These are phyloP conservation scores for Aphelenchoides fujianensis DNA, from an alignment of 1,140 invertebrate species.

Conservation along the genomic window DNA sequence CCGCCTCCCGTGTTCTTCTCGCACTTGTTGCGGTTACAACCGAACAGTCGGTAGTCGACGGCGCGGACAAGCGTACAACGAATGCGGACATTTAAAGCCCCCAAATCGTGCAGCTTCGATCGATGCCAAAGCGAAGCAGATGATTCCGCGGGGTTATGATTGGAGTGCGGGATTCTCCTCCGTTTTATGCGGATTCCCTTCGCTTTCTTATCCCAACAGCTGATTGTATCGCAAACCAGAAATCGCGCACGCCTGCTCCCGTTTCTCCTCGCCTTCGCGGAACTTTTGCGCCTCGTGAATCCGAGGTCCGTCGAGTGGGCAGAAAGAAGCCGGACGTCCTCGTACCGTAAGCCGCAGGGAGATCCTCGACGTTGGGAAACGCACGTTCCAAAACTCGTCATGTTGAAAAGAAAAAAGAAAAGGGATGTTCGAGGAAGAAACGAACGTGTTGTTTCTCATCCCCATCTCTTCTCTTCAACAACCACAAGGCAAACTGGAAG, in stretches of 20 bases:
- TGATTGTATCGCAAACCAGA: neutral
- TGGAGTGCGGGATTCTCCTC: neutral
- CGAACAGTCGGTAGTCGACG: no score
- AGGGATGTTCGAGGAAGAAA: neutral
- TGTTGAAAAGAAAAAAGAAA: neutral
- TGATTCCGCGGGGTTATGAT: neutral
- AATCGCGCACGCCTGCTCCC: neutral
- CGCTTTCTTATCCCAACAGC: no score
- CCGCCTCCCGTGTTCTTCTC: neutral
- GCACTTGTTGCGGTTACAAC: neutral
- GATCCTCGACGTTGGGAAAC: neutral
- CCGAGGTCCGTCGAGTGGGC: no score
- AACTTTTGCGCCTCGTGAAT: no score
- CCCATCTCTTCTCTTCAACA: neutral
- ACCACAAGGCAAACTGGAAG: neutral
- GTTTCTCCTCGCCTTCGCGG: no score
- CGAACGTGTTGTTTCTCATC: neutral
- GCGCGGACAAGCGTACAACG: no score
- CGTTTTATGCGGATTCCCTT: neutral
- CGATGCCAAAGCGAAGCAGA: neutral
- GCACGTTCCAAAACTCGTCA: neutral
- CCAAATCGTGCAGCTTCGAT: no score
- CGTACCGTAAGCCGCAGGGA: neutral
- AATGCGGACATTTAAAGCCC: no score
- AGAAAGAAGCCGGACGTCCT: neutral